Evolutionary conservation across 2,888 invertebrate species (phyloP).

Genomic region (Eudasyphora cyanicolor): DNA sequence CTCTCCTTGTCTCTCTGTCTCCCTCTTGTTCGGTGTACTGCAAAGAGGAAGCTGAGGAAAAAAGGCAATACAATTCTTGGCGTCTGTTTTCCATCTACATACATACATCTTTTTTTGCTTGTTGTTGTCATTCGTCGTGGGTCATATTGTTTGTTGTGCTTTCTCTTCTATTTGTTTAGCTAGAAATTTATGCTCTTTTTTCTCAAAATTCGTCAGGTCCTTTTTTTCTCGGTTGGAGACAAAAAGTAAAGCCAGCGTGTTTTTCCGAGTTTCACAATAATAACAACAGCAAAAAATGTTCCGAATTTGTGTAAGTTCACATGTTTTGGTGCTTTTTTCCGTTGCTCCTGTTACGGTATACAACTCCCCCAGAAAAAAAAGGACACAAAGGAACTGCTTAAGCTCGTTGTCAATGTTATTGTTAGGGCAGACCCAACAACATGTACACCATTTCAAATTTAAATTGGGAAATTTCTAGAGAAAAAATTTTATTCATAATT

Average conservation of each 20-base stretch:
- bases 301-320: not conserved
- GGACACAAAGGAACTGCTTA: not conserved
- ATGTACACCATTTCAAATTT: too few relatives aligned
- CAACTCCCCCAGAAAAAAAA: not conserved
- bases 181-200: not conserved
- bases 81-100: not conserved
- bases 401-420: not conserved
- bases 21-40: too few relatives aligned
- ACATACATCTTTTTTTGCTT: not conserved
- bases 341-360: not conserved
- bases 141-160: too few relatives aligned
- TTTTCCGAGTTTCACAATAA: too few relatives aligned
- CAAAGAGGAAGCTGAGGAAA: not conserved
- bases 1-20: too few relatives aligned
- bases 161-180: not conserved
- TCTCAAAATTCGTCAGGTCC: not conserved
- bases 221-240: not conserved
- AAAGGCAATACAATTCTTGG: not conserved
- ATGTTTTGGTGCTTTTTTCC: not conserved
- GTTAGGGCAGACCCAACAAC: not conserved
- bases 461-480: too few relatives aligned
- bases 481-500: too few relatives aligned
- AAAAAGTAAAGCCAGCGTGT: not conserved
- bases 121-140: too few relatives aligned
- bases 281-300: too few relatives aligned